These are phyloP conservation scores for Acanthosepion lycidas DNA, from an alignment of 2,888 invertebrate genomes.

Conservation along the genomic window DNA sequence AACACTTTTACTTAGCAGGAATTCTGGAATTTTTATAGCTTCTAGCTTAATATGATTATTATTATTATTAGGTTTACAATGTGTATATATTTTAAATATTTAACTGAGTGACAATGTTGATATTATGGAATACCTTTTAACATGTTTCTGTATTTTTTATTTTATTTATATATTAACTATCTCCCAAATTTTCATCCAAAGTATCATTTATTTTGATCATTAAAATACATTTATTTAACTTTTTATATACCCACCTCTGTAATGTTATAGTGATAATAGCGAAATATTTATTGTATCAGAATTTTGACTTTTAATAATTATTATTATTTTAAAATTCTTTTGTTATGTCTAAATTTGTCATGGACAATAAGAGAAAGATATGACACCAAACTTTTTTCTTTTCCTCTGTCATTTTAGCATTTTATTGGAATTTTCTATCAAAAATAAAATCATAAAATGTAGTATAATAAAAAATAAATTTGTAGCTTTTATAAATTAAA, in stretches of 20 bases:
- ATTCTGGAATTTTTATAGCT: not conserved
- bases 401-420: not conserved
- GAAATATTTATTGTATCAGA: not conserved
- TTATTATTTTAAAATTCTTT: not conserved
- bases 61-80: not conserved
- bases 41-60: not conserved
- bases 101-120: not conserved
- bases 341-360: not conserved
- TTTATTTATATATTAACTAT: not conserved
- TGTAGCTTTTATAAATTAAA: too few relatives aligned
- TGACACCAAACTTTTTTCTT: not conserved
- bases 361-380: not conserved
- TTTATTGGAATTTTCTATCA: too few relatives aligned
- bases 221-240: too few relatives aligned
- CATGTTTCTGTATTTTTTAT: not conserved
- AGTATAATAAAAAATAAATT: too few relatives aligned
- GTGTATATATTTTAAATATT: not conserved
- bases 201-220: not conserved
- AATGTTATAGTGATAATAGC: not conserved
- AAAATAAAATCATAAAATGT: too few relatives aligned
- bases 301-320: not conserved
- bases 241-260: not conserved
- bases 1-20: not conserved
- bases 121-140: not conserved
- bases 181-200: not conserved